Percentiles rank a stretch among this genome's conserved stretches.
phyloP scores from a whole-genome alignment of 2,797 vertebrate genomes.

The Manis pentadactyla region DNA sequence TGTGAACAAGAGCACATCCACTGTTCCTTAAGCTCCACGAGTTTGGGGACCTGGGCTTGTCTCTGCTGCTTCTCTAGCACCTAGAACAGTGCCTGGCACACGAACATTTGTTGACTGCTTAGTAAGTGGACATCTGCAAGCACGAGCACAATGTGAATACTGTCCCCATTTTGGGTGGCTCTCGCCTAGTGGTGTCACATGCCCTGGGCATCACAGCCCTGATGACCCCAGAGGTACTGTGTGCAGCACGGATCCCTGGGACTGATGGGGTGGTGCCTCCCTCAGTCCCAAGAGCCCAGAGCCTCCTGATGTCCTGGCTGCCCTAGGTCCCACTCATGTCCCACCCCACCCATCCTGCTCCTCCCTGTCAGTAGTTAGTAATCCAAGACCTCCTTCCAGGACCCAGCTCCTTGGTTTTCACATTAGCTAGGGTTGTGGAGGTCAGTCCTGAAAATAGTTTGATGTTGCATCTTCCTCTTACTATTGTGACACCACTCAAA shows the following conservation, averaged over 20 bases:
- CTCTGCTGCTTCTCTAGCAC: neutral
- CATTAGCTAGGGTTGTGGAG: neutral
- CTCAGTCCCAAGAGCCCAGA: neutral
- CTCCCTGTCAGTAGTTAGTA: neutral
- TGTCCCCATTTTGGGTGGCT: neutral
- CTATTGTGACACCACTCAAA: neutral
- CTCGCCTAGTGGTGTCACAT: neutral
- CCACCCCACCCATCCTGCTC: no score
- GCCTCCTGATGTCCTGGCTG: neutral
- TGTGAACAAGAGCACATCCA: neutral
- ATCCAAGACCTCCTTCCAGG: neutral
- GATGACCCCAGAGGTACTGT: neutral
- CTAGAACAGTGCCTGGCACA: neutral
- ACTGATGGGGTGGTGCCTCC: neutral
- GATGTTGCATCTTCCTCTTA: neutral
- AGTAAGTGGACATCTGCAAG: neutral
- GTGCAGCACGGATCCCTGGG: neutral
- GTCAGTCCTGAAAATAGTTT: neutral
- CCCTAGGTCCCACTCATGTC: rapidly evolving
- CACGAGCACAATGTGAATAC: rapidly evolving
- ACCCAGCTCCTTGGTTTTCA: neutral
- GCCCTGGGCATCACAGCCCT: neutral
- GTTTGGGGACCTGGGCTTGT: neutral
- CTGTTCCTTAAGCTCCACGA: neutral
- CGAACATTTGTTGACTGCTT: rapidly evolving